Base-by-base conservation (phyloP, 2,888 invertebrate genomes). In the Labia minor region DNA sequence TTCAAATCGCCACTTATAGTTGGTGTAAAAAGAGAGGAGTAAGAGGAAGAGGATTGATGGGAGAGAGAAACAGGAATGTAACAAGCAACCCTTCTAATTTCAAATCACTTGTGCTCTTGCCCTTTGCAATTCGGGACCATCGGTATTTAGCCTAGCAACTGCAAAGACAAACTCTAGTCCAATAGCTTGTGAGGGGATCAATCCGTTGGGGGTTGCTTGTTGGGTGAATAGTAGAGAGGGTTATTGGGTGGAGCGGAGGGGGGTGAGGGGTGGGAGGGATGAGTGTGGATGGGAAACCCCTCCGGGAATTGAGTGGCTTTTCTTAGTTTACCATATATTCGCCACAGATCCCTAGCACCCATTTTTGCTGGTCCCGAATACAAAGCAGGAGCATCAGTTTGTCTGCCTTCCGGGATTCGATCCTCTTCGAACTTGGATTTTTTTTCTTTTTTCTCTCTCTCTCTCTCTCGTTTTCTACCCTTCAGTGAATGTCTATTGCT, bases 281-380 rank as follows among this genome's bases (percentile, higher is more conserved):
- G n/a, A n/a, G n/a, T n/a, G n/a, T n/a, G n/a, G n/a, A n/a, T n/a
- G n/a, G n/a, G n/a, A n/a, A 26, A 26, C 4, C 4, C 26, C 26
- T 26, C 26, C 3, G 8, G 26, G n/a, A 14, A 14, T 49, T 3
- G 49, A 49, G 49, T 49, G 49, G 49, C 4, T 49, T 26, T 49
- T 49, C 49, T 49, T 49, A 49, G 49, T 49, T 49, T 49, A 49
- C 49, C 49, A 49, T 49, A 49, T 49, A 49, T 49, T 49, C 49
- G 16, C 49, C 49, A 49, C n/a, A 49, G 49, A 49, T 49, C 49
- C 33, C 8, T 11, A 14, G n/a, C 49, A 3, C 49, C 49, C 49
- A 49, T 11, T 8, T n/a, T n/a, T 49, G 49, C 14, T 49, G 16
- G 49, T 49, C n/a, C 3, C 4, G 49, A 49, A 49, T 49, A 49